Conservation (phyloP, 2,113 vertebrate species). For the Addax nasomaculatus region DNA sequence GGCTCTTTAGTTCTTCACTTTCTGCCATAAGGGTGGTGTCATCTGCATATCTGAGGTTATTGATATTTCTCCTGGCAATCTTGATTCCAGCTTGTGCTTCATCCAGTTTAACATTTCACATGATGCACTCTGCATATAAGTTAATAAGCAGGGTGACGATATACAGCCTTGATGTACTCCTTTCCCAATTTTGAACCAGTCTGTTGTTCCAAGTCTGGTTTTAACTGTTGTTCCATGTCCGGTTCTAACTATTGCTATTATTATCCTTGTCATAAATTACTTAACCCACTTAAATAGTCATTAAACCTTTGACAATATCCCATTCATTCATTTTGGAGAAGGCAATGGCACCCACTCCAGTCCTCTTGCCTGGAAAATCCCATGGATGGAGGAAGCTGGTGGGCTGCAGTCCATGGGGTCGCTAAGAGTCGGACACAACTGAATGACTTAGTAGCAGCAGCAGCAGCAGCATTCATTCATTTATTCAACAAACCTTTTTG, state of each 20-base stretch:
- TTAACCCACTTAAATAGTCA: background rate
- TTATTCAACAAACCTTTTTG: slow-evolving; percentile 2
- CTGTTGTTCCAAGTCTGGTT: background rate
- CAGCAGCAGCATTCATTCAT: background rate
- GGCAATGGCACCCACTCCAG: too few species aligned
- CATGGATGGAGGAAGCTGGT: too few species aligned
- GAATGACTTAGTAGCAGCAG: too few species aligned
- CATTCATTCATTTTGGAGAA: background rate
- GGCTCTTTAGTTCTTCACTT: background rate
- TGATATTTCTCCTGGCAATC: background rate
- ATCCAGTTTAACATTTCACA: background rate
- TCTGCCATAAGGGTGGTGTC: background rate
- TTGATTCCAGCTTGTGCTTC: background rate
- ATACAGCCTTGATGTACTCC: background rate
- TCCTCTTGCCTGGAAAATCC: too few species aligned
- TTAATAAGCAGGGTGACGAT: background rate
- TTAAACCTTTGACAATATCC: background rate
- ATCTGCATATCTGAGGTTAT: background rate
- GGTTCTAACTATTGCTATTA: background rate
- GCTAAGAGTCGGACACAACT: too few species aligned
- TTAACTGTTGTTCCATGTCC: background rate
- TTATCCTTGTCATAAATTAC: background rate
- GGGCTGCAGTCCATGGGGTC: too few species aligned
- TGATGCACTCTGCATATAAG: background rate
- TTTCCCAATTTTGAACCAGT: background rate